Evolutionary conservation across 2,113 vertebrate genomes (phyloP).

Genomic region (Phrynosoma blainvillii): DNA sequence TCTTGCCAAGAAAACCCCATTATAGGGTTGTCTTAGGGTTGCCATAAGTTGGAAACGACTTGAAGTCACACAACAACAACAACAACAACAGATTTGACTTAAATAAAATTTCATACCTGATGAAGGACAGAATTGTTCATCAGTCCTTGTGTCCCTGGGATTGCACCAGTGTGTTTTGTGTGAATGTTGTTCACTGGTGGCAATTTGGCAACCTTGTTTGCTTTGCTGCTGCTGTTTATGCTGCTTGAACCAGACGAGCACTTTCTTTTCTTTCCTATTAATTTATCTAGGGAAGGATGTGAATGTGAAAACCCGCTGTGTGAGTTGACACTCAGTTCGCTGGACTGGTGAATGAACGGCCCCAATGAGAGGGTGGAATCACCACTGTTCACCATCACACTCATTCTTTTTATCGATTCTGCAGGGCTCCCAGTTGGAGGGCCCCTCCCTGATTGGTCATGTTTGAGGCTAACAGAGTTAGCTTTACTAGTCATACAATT

Average conservation of each 20-base stretch:
- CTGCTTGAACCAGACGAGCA: constrained; percentile 85
- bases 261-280: constrained; percentile 94
- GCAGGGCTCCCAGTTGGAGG: constrained; percentile 87
- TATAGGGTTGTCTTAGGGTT: too few species aligned
- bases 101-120: constrained; percentile 83
- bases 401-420: constrained; percentile 98
- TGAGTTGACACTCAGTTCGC: constrained; percentile 81
- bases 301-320: constrained; percentile 83
- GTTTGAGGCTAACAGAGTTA: constrained; percentile 88
- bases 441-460: constrained; percentile 87
- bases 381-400: constrained; percentile 96
- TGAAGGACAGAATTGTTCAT: constrained; percentile 92
- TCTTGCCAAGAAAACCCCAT: too few species aligned
- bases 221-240: constrained; percentile 81
- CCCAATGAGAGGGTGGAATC: constrained; percentile 96
- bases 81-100: neutral
- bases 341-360: constrained; percentile 92
- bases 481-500: constrained; percentile 88
- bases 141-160: constrained; percentile 89
- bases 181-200: constrained; percentile 94
- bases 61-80: too few species aligned
- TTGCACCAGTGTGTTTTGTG: constrained; percentile 88
- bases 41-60: too few species aligned
- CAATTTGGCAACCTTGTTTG: constrained; percentile 91
- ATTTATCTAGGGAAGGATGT: constrained; percentile 83